These are phyloP conservation scores for Catocala fraxini DNA, from an alignment of 2,888 invertebrate genomes.

Conservation along the genomic window DNA sequence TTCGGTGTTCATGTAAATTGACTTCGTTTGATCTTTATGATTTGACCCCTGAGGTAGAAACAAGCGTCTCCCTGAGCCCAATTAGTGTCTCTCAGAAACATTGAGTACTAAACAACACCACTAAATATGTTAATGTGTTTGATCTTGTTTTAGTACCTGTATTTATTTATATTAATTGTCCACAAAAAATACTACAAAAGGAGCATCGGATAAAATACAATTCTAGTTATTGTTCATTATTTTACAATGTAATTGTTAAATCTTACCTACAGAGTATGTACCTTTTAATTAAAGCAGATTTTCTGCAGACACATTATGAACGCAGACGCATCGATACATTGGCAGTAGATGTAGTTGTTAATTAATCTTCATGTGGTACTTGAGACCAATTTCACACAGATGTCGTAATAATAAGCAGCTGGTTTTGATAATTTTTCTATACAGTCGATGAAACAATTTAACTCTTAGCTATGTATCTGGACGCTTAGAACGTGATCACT, in stretches of 20 bases:
- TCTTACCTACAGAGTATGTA: slow-evolving; percentile 5
- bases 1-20: slow-evolving; percentile 43
- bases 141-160: slow-evolving; percentile 25
- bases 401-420: slow-evolving; percentile 15
- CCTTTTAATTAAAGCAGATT: slow-evolving; percentile 26
- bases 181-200: slow-evolving; percentile 1
- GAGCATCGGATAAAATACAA: slow-evolving; percentile 3
- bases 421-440: slow-evolving; percentile 5
- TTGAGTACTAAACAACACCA: slow-evolving; percentile 11
- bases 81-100: slow-evolving; percentile 46
- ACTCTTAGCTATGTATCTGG: slow-evolving; percentile 3
- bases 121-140: slow-evolving; percentile 21
- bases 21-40: slow-evolving; percentile 55
- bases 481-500: slow-evolving; percentile 25
- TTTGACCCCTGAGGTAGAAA: slow-evolving; percentile 52
- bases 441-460: slow-evolving; percentile 2
- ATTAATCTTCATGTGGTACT: slow-evolving; percentile 16
- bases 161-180: slow-evolving; percentile 23
- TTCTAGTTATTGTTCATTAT: slow-evolving; percentile 20
- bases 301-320: slow-evolving; percentile 18
- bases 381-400: slow-evolving; percentile 12
- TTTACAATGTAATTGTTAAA: slow-evolving; percentile 24
- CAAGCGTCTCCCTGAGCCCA: slow-evolving; percentile 37
- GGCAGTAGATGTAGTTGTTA: slow-evolving; percentile 12
- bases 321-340: slow-evolving; percentile 11